Conservation (phyloP, 2,888 invertebrate genomes). For the Harmothoe impar region DNA sequence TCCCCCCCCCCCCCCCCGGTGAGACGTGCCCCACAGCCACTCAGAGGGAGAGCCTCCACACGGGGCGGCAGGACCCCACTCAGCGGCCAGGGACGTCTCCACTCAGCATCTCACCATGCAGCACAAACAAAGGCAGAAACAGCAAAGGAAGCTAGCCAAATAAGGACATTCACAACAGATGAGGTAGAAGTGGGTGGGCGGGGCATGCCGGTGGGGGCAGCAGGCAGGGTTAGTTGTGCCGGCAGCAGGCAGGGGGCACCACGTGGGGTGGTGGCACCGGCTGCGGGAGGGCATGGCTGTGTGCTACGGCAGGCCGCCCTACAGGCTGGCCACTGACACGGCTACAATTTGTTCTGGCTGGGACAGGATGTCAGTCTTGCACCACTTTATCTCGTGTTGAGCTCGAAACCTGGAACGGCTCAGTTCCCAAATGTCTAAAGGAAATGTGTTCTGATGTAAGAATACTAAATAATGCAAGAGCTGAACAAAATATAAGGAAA, state of each 20-base stretch:
- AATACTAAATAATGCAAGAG: constrained; percentile 57
- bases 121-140: constrained; percentile 34
- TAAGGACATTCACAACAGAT: constrained; percentile 44
- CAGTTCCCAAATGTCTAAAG: constrained; percentile 34
- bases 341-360: neutral
- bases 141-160: neutral
- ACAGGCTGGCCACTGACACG: no score
- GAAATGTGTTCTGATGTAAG: constrained; percentile 53
- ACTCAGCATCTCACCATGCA: neutral
- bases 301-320: no score
- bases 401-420: constrained; percentile 25
- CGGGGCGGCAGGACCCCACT: neutral
- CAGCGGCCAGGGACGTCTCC: no score
- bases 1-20: no score
- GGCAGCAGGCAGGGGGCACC: no score
- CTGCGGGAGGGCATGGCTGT: no score
- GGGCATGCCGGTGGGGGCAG: no score
- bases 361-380: constrained; percentile 31
- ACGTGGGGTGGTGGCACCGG: no score
- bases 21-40: neutral
- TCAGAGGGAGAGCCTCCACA: neutral
- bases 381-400: constrained; percentile 56
- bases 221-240: no score
- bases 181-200: neutral
- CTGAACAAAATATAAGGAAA: constrained; percentile 62